A percentile compares a stretch with the other conserved stretches of the same genome.
These are phyloP conservation scores for Chrysolina oricalcia DNA, from an alignment of 2,888 invertebrate species.

Conservation along the genomic window DNA sequence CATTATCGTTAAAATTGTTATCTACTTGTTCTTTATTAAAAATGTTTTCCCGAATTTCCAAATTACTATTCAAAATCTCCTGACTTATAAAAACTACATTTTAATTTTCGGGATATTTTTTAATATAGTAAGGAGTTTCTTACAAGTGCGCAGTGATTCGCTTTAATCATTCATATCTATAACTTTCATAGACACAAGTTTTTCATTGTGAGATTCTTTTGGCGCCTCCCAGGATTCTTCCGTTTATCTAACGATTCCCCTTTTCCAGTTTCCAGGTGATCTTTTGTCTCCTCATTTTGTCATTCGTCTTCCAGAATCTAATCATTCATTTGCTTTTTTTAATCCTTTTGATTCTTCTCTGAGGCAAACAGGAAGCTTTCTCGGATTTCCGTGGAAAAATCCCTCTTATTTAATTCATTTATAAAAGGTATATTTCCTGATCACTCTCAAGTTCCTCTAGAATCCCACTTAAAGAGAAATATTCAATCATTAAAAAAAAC, in stretches of 20 bases:
- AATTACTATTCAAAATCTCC: conserved; percentile 14
- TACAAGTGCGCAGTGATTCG: conserved; percentile 18
- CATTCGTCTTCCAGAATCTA: conserved; percentile 14
- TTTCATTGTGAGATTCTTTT: conserved; percentile 10
- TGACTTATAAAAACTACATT: conserved; percentile 24
- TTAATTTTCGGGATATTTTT: conserved; percentile 17
- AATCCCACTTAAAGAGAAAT: conserved; percentile 6
- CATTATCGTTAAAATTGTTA: conserved; percentile 21
- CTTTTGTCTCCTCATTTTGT: conserved; percentile 4
- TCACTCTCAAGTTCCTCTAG: conserved; percentile 22
- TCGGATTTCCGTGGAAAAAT: conserved; percentile 29
- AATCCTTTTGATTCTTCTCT: too few species aligned
- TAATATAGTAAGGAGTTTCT: conserved; percentile 15
- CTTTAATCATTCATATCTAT: conserved; percentile 19
- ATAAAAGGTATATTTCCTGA: background rate
- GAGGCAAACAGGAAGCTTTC: conserved; percentile 8
- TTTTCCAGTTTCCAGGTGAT: background rate
- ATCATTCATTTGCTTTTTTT: conserved; percentile 15
- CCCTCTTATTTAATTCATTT: conserved; percentile 1
- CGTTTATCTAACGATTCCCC: conserved; percentile 22
- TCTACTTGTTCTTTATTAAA: conserved; percentile 23
- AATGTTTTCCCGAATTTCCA: conserved; percentile 16
- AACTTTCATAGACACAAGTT: conserved; percentile 19
- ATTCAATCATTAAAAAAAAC: conserved; percentile 7
- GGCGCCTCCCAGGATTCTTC: conserved; percentile 32